phyloP scores from a whole-genome alignment of 2,888 invertebrate genomes.

The Eupithecia vulgata region DNA sequence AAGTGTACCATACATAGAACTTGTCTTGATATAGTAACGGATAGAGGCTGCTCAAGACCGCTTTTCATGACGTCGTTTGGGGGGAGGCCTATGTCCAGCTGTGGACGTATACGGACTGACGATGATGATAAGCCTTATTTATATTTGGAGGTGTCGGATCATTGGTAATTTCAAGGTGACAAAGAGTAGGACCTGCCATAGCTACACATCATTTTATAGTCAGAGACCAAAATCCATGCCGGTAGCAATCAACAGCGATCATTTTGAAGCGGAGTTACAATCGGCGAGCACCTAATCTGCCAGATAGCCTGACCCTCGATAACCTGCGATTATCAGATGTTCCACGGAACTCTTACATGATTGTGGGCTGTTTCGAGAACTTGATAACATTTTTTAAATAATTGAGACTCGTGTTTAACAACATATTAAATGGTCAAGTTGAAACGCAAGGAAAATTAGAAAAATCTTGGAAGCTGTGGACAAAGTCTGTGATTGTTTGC shows the following conservation, averaged over 20 bases:
- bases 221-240: not conserved
- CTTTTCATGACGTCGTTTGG: too few species aligned
- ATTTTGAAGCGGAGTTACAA: constrained; percentile 38
- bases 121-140: too few species aligned
- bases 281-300: constrained; percentile 33
- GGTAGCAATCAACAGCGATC: constrained; percentile 19
- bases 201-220: too few species aligned
- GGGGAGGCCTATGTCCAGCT: too few species aligned
- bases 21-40: too few species aligned
- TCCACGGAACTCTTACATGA: constrained; percentile 42
- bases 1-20: too few species aligned
- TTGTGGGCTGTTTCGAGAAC: constrained; percentile 27
- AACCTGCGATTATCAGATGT: constrained; percentile 59
- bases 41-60: too few species aligned
- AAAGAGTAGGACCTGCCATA: too few species aligned
- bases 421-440: not conserved
- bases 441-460: not conserved
- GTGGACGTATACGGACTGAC: too few species aligned
- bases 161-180: too few species aligned
- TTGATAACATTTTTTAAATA: constrained; percentile 12
- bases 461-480: not conserved
- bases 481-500: too few species aligned
- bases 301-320: constrained; percentile 56
- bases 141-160: too few species aligned
- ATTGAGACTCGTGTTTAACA: not conserved